Base-by-base conservation (phyloP, 2,888 invertebrate species). In the Cerastis leucographa region DNA sequence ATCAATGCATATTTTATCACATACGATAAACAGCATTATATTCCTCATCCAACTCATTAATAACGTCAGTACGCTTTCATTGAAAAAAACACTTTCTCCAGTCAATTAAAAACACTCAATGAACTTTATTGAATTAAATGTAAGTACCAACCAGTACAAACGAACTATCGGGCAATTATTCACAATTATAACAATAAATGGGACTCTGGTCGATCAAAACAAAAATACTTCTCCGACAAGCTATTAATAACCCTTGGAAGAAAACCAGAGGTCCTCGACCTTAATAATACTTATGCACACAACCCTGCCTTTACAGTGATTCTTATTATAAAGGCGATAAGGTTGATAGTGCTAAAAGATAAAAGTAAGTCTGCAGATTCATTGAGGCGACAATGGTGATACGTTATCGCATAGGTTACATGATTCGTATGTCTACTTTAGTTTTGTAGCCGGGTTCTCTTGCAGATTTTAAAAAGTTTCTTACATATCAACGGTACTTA, bases 241-340 rank as follows among this genome's bases (percentile, higher is more conserved):
- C 75, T 87, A 87, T 76, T 80, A 61, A 76, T 86, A 87, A 56
- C 66, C 76, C 44, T 70, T 69, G 91, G 92, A 92, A 92, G 85
- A 92, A 89, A 89, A 89, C 90, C 89, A 89, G 84, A 85, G 92
- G 89, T 88, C 86, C 85, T 86, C 87, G 89, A 81, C 88, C 91
- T 89, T 87, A 77, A 62, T 49, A 69, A 74, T 62, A 29, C 46
- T 70, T 76, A 71, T 74, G 49, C 29, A 49, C 2, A 69, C 35
- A 77, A 64, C 8, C 35, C 12, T 67, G 46, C 51, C 2, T 17
- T 49, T 25, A 8, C 17, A 29, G 1, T 64, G 11, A 68, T 46
- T 35, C 61, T 74, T 88, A 85, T 71, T 6, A 0, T 2, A 0
- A 40, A 25, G 1, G 0, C 0, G 0, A 42, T 76, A 86, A 67